phyloP scores from a whole-genome alignment of 2,113 vertebrate genomes.

The Glareola pratincola region DNA sequence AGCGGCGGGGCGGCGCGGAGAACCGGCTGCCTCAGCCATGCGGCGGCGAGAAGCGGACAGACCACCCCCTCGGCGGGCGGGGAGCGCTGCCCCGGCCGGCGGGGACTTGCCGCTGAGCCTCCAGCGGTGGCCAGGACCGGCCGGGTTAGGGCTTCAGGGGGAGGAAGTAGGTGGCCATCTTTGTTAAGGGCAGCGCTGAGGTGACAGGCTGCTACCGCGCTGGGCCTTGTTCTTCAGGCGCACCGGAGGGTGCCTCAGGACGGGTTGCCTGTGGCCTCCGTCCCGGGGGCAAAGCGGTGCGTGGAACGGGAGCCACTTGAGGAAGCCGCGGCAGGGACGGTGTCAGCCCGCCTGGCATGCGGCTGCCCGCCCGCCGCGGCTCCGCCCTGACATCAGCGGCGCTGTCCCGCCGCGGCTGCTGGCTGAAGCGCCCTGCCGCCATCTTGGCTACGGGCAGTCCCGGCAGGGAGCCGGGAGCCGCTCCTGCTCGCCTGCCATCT shows the following conservation, averaged over 20 bases:
- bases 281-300: fast-evolving
- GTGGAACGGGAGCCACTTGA: background rate
- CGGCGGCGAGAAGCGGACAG: no score
- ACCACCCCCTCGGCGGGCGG: no score
- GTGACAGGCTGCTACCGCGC: fast-evolving
- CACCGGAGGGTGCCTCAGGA: fast-evolving
- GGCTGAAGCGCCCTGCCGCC: background rate
- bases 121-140: background rate
- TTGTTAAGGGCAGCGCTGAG: background rate
- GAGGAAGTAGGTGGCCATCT: background rate
- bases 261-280: no score
- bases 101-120: background rate
- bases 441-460: background rate
- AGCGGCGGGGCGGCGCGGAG: background rate
- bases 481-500: background rate
- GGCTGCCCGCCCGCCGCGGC: background rate
- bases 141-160: background rate
- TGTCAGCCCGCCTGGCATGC: no score
- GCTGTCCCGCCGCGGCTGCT: fast-evolving
- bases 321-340: background rate
- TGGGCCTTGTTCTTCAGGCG: background rate
- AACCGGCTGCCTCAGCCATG: background rate
- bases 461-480: fast-evolving
- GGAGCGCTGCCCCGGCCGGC: background rate
- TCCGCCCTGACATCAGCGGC: background rate